Base-by-base conservation (phyloP, 2,797 vertebrate species). In the Neostethus bicornis region DNA sequence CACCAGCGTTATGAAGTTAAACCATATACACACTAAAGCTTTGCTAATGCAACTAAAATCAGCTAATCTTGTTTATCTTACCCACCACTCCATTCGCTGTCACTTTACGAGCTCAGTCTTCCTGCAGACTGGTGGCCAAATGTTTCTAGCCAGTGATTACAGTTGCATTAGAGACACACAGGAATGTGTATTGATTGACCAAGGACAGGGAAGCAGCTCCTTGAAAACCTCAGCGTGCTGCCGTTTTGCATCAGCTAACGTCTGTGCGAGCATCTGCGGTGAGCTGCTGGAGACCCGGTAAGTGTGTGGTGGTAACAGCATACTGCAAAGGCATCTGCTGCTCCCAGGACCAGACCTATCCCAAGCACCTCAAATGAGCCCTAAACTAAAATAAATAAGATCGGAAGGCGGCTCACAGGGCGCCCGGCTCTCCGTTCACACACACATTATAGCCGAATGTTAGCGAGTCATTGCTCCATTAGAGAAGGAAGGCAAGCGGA, bases 301-400 rank as follows among this genome's bases (percentile, higher is more conserved):
- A 92, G 87, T 92, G 85, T 91, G 90, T 2, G 90, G 91, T 90
- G 89, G 92, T 92, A 92, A 92, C 83, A 80, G 84, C 90, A 92
- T 84, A 87, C 88, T 85, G 85, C 79, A 57, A 84, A 90, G 88
- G 86, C 87, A 88, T 91, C 87, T 81, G 50, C 73, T 71, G 60
- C 79, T 70, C 55, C 37, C 41, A 23, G 64, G 59, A 66, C 71
- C 48, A 31, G 67, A 64, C 73, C 70, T 56, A 50, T 72, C 73
- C 68, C 76, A 66, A 73, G 63, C 61, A 77, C 85, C 67, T 77
- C 69, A 86, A 85, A 89, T 84, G 77, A 90, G 79, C 79, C 69
- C 77, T 85, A 70, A 89, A 87, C 80, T 85, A 75, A 85, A 88
- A 87, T 86, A 87, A 91, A 87, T 77, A 80, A 76, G 82, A 82